Evolutionary conservation across 2,113 vertebrate genomes (phyloP).

Genomic region (Phylloscopus trochilus): DNA sequence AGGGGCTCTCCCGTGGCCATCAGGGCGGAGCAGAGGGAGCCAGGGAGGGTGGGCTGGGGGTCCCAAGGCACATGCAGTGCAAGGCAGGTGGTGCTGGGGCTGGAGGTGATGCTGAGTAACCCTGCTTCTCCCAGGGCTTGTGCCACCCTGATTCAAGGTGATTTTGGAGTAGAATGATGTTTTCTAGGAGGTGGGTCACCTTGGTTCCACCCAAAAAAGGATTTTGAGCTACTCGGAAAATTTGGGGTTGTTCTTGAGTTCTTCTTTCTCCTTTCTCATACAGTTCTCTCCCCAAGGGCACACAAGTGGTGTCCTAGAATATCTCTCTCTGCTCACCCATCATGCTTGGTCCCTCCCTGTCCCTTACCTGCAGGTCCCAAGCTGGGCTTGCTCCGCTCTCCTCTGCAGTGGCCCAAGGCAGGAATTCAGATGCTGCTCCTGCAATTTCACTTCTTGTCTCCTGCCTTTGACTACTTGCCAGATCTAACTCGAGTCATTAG

Average conservation of each 20-base stretch:
- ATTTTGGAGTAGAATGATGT: not conserved
- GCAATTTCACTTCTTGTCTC: not conserved
- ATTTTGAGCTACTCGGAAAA: not conserved
- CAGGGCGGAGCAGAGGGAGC: not conserved
- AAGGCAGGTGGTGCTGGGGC: not conserved
- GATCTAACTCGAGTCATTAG: constrained; percentile 54
- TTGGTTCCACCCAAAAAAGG: not conserved
- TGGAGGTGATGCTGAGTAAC: not conserved
- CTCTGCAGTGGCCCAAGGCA: not conserved
- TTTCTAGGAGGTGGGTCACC: not conserved
- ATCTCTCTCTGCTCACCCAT: not conserved
- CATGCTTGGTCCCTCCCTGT: accelerated
- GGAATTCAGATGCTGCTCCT: not conserved
- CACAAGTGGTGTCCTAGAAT: not conserved
- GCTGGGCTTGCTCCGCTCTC: not conserved
- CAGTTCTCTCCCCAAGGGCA: not conserved
- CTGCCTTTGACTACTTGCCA: constrained; percentile 38
- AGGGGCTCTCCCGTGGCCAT: not conserved
- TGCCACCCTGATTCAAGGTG: not conserved
- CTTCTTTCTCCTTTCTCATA: not conserved
- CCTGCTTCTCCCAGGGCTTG: not conserved
- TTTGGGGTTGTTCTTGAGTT: not conserved
- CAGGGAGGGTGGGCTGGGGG: accelerated
- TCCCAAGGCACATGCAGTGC: accelerated
- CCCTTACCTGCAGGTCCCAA: not conserved